Evolutionary conservation across 1,140 invertebrate species (phyloP).

Genomic region (Drosophila subpulchrella): DNA sequence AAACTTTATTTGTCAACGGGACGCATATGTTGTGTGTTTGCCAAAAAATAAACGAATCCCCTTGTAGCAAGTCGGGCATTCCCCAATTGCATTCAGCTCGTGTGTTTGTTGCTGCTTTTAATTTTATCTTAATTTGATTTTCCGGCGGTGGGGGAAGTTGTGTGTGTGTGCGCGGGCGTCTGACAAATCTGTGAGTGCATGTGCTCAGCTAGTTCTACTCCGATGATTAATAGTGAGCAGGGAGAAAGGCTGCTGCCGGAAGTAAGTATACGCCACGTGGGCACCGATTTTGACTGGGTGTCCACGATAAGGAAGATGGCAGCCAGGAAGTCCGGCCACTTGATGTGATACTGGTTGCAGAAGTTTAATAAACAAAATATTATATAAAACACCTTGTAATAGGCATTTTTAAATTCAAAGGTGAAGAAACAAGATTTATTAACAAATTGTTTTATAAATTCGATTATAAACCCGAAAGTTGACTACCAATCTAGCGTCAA

Average conservation of each 20-base stretch:
- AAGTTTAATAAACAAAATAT: too few species aligned
- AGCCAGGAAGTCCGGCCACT: neutral
- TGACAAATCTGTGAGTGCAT: slow-evolving; percentile 52
- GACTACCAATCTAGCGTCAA: too few species aligned
- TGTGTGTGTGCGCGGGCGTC: slow-evolving; percentile 16
- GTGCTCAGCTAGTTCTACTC: slow-evolving; percentile 16
- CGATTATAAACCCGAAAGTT: too few species aligned
- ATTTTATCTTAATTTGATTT: slow-evolving; percentile 75
- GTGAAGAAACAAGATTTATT: too few species aligned
- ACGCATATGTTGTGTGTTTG: slow-evolving; percentile 75
- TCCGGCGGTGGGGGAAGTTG: slow-evolving; percentile 11
- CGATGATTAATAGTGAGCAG: slow-evolving; percentile 33
- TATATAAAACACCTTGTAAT: too few species aligned
- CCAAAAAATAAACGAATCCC: slow-evolving; percentile 68
- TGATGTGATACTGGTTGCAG: neutral
- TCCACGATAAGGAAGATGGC: neutral
- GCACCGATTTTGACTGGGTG: slow-evolving; percentile 4
- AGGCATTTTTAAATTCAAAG: too few species aligned
- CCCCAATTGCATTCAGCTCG: slow-evolving; percentile 32
- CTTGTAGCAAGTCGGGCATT: slow-evolving; percentile 15
- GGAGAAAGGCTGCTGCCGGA: neutral
- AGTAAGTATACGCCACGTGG: slow-evolving; percentile 18
- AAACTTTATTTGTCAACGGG: slow-evolving; percentile 80
- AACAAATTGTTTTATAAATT: too few species aligned
- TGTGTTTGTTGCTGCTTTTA: slow-evolving; percentile 61